Conservation (phyloP, 2,888 invertebrate species). For the Candidula unifasciata region DNA sequence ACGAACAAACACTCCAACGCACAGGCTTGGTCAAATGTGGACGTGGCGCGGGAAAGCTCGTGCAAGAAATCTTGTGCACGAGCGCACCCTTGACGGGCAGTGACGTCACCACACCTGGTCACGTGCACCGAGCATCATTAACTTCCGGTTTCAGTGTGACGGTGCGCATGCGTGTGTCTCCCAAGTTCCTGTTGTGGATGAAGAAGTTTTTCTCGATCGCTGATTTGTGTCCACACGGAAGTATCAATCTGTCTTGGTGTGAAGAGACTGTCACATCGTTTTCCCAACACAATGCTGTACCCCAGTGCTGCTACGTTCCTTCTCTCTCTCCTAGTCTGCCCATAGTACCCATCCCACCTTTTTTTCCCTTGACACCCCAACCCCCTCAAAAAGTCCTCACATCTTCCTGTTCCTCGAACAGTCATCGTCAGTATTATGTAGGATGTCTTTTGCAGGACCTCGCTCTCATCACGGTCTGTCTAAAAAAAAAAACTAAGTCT, state of each 20-base stretch:
- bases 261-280: background rate
- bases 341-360: no score
- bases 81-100: slow-evolving; percentile 14
- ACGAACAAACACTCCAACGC: slow-evolving; percentile 30
- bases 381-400: no score
- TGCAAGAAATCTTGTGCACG: slow-evolving; percentile 32
- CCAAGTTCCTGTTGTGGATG: slow-evolving; percentile 14
- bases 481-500: no score
- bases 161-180: slow-evolving; percentile 22
- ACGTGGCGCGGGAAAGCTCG: background rate
- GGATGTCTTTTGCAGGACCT: no score
- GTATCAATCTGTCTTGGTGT: background rate
- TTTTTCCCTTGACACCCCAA: no score
- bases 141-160: slow-evolving; percentile 39
- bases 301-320: background rate
- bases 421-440: no score
- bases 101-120: slow-evolving; percentile 46
- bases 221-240: slow-evolving; percentile 9
- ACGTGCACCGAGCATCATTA: slow-evolving; percentile 36
- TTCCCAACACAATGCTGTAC: background rate
- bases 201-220: background rate
- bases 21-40: background rate
- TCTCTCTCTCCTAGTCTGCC: background rate
- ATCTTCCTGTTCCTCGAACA: no score
- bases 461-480: no score